Base-by-base conservation (phyloP, 2,113 vertebrate species). In the Sterrhoptilus dennistouni region DNA sequence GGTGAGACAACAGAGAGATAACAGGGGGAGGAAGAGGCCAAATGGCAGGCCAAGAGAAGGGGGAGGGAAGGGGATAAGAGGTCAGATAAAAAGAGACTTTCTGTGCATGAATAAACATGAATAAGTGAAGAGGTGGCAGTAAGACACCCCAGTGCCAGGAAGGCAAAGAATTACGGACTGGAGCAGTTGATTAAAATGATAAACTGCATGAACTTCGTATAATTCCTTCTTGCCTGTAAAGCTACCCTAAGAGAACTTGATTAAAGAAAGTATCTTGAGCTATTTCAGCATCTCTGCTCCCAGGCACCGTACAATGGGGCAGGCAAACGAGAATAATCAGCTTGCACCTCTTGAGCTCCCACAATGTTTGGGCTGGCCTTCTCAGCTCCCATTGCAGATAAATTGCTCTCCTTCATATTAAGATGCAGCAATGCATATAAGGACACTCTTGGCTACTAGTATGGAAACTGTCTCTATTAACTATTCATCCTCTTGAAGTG, bases 91-190 rank as follows among this genome's bases (percentile, higher is more conserved):
- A 61, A 93, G 61, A 75, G 60, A 64, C 80, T 80, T 94, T 95
- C 76, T 64, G 72, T 45, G 90, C 65, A 78, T 86, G 95, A 94
- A 93, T 90, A 95, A 96, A 89, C 95, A 90, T 20, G 56, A 86
- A 27, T 74, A 88, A 90, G 83, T 75, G 83, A 91, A 93, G 85
- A 86, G 60, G 71, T 74, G 79, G 52, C 1, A 3, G 66, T 61
- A 79, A 71, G 94, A 93, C 72, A 52, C 71, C 92, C 72, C 31
- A 60, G 72, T 12, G 47, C 40, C 69, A 84, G 72, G 72, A 95
- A 93, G 24, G 64, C 72, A 83, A 92, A 92, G 24, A 94, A 94
- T 89, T 75, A 89, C 0, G 0, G 45, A 22, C 72, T 82, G 83
- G 57, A 87, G 29, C 31, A 87, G 72, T 22, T 68, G 80, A 68